Percentiles rank a stretch among this genome's conserved stretches.
Conservation (phyloP, 2,113 vertebrate genomes). For the Anarhynchus alexandrinus region DNA sequence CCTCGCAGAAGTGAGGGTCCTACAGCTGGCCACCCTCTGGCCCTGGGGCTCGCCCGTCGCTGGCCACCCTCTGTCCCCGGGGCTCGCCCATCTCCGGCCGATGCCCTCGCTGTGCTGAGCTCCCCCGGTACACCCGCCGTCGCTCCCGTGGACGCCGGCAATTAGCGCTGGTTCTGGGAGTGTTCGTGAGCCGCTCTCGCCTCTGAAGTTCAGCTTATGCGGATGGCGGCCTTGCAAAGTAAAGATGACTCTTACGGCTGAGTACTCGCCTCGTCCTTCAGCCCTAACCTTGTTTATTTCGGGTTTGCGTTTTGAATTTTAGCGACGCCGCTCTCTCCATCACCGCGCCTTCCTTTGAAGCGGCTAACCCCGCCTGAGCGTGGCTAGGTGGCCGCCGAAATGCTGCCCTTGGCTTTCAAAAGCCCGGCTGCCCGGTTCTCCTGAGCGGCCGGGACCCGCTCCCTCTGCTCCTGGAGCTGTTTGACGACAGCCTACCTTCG, state of each 20-base stretch:
- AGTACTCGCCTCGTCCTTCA: not conserved
- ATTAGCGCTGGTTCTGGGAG: not conserved
- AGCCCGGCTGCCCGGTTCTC: not conserved
- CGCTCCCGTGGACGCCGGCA: not conserved
- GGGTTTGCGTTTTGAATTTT: not conserved
- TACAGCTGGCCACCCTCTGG: no score
- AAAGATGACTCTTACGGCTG: not conserved
- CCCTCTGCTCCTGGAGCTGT: not conserved
- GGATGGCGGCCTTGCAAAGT: not conserved
- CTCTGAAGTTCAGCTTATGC: not conserved
- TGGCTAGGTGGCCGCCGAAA: not conserved
- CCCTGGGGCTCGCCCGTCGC: not conserved
- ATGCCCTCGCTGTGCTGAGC: rapidly evolving
- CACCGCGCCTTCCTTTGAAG: not conserved
- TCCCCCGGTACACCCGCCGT: rapidly evolving
- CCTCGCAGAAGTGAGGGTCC: no score
- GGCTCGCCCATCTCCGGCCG: not conserved
- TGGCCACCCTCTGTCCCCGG: not conserved
- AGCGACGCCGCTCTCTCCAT: not conserved
- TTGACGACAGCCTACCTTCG: not conserved
- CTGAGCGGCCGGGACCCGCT: not conserved
- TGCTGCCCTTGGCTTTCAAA: not conserved
- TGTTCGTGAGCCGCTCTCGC: rapidly evolving
- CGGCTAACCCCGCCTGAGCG: rapidly evolving
- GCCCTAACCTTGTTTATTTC: not conserved